Conservation (phyloP, 2,888 invertebrate genomes). For the Scaptomyza reducta region DNA sequence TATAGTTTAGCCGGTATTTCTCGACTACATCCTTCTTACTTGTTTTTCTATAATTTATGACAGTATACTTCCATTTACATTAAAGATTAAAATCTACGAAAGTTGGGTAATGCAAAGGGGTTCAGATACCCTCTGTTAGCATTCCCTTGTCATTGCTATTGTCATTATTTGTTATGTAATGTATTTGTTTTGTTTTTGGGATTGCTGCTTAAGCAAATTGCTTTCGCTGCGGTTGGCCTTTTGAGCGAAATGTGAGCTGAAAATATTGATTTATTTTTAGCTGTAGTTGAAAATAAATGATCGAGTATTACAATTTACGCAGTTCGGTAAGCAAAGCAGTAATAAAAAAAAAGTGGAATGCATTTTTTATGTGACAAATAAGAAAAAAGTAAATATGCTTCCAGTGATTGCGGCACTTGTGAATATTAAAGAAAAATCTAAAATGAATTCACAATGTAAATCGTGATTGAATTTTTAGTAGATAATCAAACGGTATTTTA, state of each 20-base stretch:
- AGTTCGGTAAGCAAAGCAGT: constrained; percentile 51
- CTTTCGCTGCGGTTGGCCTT: constrained; percentile 23
- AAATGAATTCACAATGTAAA: no score
- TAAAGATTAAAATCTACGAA: neutral
- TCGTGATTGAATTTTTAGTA: no score
- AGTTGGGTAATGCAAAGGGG: constrained; percentile 12
- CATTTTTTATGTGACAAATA: constrained; percentile 9
- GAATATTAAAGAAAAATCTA: no score
- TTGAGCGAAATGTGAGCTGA: constrained; percentile 62
- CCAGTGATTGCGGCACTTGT: no score
- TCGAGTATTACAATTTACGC: constrained; percentile 30
- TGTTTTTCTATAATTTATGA: no score
- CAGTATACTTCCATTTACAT: no score
- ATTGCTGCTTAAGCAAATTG: constrained; percentile 48
- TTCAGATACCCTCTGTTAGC: neutral
- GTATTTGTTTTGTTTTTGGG: constrained; percentile 51
- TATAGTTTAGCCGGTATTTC: no score
- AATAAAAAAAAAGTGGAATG: constrained; percentile 11
- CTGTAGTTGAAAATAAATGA: constrained; percentile 43
- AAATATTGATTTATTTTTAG: constrained; percentile 50
- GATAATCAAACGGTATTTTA: no score
- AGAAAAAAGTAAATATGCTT: no score
- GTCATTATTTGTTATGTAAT: constrained; percentile 50
- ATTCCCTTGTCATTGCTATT: constrained; percentile 25
- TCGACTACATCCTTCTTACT: no score